Evolutionary conservation across 2,888 invertebrate species (phyloP), one percentile per base, ranked within the genome.

Genomic region (Latrodectus elegans): DNA sequence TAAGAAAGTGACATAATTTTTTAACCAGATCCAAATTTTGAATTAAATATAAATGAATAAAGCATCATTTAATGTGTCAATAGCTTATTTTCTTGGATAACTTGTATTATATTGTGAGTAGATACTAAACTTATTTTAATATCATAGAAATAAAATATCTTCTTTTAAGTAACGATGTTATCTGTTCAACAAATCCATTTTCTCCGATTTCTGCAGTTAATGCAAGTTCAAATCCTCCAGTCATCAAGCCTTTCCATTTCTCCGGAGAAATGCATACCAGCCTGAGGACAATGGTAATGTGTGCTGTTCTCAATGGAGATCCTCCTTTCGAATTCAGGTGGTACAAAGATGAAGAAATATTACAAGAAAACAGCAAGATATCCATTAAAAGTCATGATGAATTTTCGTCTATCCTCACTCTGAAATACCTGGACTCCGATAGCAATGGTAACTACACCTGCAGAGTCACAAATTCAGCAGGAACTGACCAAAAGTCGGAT

Each of bases 371-470:
- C 11, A 38, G 26, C 10, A 38, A 65, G 10, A n/a, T 70, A 8
- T 38, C 53, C 4, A 52, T 82, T 3, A 64, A 65, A 38, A 26
- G 17, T 3, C 17, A 55, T 14, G 76, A 83, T 51, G 83, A 83
- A 15, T 83, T 76, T 26, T 68, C 83, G 0, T 76, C 83, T 2
- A 51, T 71, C n/a, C 52, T 83, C 2, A 76, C 71, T 22, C 76
- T 83, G 8, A 71, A 73, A 26, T 60, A 60, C 0, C 17, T 84
- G 64, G 76, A 71, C 6, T 53, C 83, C 1, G 51, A 60, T 22
- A 60, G 64, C 64, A 83, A 76, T 22, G 89, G 83, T n/a, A 83
- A 83, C 52, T 83, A 89, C 26, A 77, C 89, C 12, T 89, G 89
- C 53, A n/a, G 51, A 12, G 89, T 78, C 10, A n/a, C 73, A 12